These are phyloP conservation scores for Lissonota sp. DNA, from an alignment of 2,888 invertebrate genomes.

Conservation along the genomic window DNA sequence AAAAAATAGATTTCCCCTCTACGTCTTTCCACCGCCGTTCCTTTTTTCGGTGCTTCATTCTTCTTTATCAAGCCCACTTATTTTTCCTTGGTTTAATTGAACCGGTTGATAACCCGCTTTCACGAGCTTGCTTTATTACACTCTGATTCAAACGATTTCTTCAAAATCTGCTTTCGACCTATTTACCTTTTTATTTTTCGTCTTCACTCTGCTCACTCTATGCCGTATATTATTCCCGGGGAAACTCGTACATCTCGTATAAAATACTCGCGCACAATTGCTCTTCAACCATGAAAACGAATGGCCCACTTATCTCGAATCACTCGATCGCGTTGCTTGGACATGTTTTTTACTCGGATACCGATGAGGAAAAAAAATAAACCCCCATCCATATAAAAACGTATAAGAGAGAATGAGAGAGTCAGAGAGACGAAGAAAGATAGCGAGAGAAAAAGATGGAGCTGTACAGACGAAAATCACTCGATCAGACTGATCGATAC, in stretches of 20 bases:
- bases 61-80: slow-evolving; percentile 59
- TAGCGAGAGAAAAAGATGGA: slow-evolving; percentile 1
- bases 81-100: slow-evolving; percentile 54
- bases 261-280: slow-evolving; percentile 12
- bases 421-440: background rate
- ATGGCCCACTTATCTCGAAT: slow-evolving; percentile 75
- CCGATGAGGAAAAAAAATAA: slow-evolving; percentile 44
- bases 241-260: slow-evolving; percentile 18
- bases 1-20: slow-evolving; percentile 49
- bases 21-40: slow-evolving; percentile 14
- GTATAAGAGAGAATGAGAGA: slow-evolving; percentile 12
- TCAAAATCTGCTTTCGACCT: slow-evolving; percentile 37
- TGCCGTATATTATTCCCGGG: background rate
- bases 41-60: slow-evolving; percentile 40
- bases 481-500: slow-evolving; percentile 58
- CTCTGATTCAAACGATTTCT: slow-evolving; percentile 52
- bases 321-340: slow-evolving; percentile 71
- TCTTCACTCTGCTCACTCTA: slow-evolving; percentile 3
- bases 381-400: slow-evolving; percentile 8
- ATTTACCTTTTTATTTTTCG: background rate
- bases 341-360: slow-evolving; percentile 69
- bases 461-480: slow-evolving; percentile 48
- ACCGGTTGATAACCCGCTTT: slow-evolving; percentile 47
- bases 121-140: slow-evolving; percentile 51
- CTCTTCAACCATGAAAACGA: slow-evolving; percentile 70